phyloP scores from a whole-genome alignment of 2,888 invertebrate species.

The Aproaerema taeniolella region DNA sequence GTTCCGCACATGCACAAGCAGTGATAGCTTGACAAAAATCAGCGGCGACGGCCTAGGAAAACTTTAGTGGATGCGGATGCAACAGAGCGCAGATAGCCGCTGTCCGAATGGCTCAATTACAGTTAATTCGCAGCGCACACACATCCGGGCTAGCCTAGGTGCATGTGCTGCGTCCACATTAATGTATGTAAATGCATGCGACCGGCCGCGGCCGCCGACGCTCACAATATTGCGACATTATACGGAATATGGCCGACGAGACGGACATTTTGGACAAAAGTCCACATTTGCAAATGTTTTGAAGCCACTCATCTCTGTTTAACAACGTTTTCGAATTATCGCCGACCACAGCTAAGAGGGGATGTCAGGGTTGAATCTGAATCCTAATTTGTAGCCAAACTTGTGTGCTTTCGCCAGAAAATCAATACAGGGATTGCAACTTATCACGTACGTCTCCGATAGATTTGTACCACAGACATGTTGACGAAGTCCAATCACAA shows the following conservation, averaged over 20 bases:
- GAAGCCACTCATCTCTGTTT: slow-evolving; percentile 49
- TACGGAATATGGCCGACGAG: slow-evolving; percentile 70
- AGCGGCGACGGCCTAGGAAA: slow-evolving; percentile 39
- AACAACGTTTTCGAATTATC: slow-evolving; percentile 36
- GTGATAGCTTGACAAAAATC: slow-evolving; percentile 13
- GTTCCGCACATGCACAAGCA: not conserved
- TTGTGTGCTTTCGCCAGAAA: no score
- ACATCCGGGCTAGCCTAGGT: slow-evolving; percentile 60
- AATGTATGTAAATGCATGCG: slow-evolving; percentile 77
- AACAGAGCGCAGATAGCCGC: slow-evolving; percentile 55
- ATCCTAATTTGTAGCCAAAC: no score
- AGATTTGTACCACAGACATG: no score
- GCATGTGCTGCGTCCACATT: slow-evolving; percentile 67
- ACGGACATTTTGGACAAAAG: slow-evolving; percentile 69
- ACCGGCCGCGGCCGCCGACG: slow-evolving; percentile 65
- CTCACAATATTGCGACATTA: slow-evolving; percentile 75
- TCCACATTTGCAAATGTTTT: slow-evolving; percentile 64
- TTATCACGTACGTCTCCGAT: no score
- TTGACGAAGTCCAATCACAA: no score
- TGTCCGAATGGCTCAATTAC: slow-evolving; percentile 76
- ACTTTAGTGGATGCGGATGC: slow-evolving; percentile 42
- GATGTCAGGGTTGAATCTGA: not conserved
- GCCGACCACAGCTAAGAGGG: not conserved
- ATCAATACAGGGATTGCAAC: no score
- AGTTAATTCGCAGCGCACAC: slow-evolving; percentile 75